Evolutionary conservation across 2,888 invertebrate genomes (phyloP).

Genomic region (Chaitophorus viminalis): DNA sequence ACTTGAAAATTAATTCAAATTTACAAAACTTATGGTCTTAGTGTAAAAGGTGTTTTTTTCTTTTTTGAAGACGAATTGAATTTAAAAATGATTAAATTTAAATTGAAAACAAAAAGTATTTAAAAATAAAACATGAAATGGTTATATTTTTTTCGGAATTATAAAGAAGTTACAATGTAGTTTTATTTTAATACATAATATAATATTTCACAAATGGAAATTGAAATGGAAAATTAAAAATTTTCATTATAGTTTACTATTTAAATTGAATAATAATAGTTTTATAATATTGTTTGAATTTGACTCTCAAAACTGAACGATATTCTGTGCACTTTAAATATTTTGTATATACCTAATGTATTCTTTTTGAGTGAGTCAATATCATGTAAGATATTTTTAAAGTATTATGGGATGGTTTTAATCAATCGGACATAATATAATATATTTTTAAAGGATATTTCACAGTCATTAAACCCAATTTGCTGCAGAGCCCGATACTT

Average conservation of each 20-base stretch:
- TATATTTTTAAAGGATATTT: conserved; percentile 1
- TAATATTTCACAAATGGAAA: background rate
- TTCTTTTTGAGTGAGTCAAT: conserved; percentile 6
- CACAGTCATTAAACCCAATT: background rate
- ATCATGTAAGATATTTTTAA: conserved; percentile 16
- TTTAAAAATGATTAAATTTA: conserved; percentile 31
- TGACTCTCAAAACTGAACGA: background rate
- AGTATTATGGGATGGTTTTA: conserved; percentile 5
- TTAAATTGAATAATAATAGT: background rate
- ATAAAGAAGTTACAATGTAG: background rate
- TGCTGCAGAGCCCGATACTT: background rate
- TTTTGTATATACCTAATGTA: too few relatives aligned
- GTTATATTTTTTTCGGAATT: background rate
- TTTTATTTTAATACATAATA: conserved; percentile 6
- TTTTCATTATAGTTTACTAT: background rate
- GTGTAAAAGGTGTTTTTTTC: conserved; percentile 12
- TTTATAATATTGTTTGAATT: background rate
- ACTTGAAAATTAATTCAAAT: conserved; percentile 10
- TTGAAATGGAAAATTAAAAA: background rate
- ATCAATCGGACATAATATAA: conserved; percentile 14
- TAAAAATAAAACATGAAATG: background rate
- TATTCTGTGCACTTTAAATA: background rate
- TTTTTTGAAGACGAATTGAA: background rate
- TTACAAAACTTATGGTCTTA: conserved; percentile 6
- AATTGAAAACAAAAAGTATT: conserved; percentile 19